Evolutionary conservation across 2,797 vertebrate genomes (phyloP).

Genomic region (Cuculus canorus): DNA sequence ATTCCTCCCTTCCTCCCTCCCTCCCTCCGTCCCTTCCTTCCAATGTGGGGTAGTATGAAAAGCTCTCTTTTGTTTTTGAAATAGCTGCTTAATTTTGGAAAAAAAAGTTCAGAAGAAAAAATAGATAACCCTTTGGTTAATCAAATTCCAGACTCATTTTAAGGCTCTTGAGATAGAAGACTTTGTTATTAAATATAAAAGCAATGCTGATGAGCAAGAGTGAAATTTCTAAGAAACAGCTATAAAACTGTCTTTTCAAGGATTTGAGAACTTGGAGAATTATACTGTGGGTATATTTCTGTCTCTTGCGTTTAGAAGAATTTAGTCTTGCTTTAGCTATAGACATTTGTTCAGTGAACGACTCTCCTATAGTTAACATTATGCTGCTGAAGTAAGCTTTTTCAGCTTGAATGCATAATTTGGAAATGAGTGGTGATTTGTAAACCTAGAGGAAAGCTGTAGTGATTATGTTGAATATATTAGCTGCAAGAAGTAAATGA

Average conservation of each 20-base stretch:
- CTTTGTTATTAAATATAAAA: conserved; percentile 5
- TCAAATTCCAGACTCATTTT: background rate
- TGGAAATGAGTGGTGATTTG: background rate
- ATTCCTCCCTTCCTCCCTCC: too few relatives aligned
- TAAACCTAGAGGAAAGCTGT: background rate
- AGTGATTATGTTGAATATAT: background rate
- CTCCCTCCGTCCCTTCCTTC: too few relatives aligned
- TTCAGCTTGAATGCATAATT: background rate
- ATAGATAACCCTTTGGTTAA: background rate
- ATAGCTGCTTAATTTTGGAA: background rate
- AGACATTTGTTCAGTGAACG: background rate
- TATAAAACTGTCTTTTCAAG: background rate
- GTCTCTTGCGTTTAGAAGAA: background rate
- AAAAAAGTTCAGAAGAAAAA: background rate
- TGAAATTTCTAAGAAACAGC: background rate
- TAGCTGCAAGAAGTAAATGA: background rate
- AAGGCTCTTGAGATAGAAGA: background rate
- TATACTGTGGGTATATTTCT: background rate
- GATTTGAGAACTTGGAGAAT: background rate
- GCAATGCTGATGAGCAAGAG: background rate
- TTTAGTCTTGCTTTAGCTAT: background rate
- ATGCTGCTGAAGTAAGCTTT: background rate
- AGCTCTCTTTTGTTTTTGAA: background rate
- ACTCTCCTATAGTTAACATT: background rate
- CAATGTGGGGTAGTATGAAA: background rate